Conservation (phyloP, 1,140 invertebrate species). For the Drosophila ananassae region DNA sequence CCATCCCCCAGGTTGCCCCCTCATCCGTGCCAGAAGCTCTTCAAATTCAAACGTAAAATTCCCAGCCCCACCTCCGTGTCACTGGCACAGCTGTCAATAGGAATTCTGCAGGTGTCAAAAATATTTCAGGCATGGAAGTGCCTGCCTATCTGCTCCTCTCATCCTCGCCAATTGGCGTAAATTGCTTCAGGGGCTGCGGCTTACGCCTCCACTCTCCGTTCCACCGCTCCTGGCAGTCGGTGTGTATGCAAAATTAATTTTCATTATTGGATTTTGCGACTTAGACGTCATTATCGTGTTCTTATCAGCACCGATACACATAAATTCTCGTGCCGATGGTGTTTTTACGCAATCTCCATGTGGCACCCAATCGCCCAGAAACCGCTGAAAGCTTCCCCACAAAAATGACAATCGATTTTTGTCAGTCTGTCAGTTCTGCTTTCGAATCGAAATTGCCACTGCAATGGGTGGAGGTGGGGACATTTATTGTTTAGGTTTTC, state of each 20-base stretch:
- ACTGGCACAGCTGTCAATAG: slow-evolving; percentile 70
- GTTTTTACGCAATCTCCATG: slow-evolving; percentile 24
- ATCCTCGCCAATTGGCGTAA: slow-evolving; percentile 51
- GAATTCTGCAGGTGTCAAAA: slow-evolving; percentile 80
- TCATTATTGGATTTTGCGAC: slow-evolving; percentile 78
- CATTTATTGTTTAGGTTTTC: no score
- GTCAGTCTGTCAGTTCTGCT: slow-evolving; percentile 3
- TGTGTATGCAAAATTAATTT: slow-evolving; percentile 70
- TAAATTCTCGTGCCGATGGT: slow-evolving; percentile 20
- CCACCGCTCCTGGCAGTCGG: background rate
- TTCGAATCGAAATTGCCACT: no score
- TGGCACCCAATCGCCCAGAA: slow-evolving; percentile 70
- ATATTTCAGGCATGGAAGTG: slow-evolving; percentile 71
- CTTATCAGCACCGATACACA: slow-evolving; percentile 56
- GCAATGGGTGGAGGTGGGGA: no score
- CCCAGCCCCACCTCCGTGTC: slow-evolving; percentile 8
- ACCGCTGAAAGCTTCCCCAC: slow-evolving; percentile 38
- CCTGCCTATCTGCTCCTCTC: slow-evolving; percentile 17
- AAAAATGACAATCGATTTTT: slow-evolving; percentile 65
- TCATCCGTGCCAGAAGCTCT: slow-evolving; percentile 28
- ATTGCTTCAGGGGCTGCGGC: slow-evolving; percentile 56
- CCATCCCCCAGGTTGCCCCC: background rate
- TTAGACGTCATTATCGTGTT: slow-evolving; percentile 78
- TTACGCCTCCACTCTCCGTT: slow-evolving; percentile 13
- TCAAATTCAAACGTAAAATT: slow-evolving; percentile 69